Evolutionary conservation across 2,888 invertebrate species (phyloP).

Genomic region (Eledona agricola): DNA sequence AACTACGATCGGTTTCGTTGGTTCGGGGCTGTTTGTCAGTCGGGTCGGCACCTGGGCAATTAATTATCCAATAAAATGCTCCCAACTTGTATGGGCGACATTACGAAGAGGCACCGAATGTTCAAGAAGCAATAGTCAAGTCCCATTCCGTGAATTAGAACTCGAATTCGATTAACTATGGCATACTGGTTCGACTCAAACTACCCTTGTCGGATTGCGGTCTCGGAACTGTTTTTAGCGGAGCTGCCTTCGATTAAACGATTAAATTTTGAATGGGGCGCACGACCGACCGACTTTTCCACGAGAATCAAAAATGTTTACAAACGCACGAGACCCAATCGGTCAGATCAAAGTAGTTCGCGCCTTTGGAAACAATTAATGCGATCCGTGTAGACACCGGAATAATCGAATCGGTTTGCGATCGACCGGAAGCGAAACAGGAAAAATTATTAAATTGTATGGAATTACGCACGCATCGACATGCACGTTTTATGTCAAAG

Average conservation of each 20-base stretch:
- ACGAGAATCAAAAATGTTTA: constrained; percentile 17
- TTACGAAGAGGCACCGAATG: constrained; percentile 22
- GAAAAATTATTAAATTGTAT: too few relatives aligned
- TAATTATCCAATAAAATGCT: constrained; percentile 25
- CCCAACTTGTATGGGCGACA: constrained; percentile 23
- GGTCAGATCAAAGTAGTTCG: too few relatives aligned
- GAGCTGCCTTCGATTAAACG: constrained; percentile 22
- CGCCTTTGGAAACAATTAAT: too few relatives aligned
- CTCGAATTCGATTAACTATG: constrained; percentile 30
- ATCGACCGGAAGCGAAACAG: too few relatives aligned
- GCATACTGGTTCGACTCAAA: constrained; percentile 13
- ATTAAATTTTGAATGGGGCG: constrained; percentile 24
- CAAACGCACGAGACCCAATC: too few relatives aligned
- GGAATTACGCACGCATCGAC: too few relatives aligned
- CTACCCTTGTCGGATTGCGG: constrained; percentile 30
- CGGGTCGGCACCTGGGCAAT: constrained; percentile 8
- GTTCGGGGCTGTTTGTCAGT: too few relatives aligned
- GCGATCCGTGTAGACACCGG: too few relatives aligned
- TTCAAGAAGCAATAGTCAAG: constrained; percentile 26
- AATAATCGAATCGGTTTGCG: too few relatives aligned
- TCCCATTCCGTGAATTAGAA: constrained; percentile 28
- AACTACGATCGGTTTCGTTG: too few relatives aligned
- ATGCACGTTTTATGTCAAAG: too few relatives aligned
- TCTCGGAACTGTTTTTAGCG: constrained; percentile 20
- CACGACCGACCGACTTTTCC: constrained; percentile 11